Percentiles rank a stretch among this genome's conserved stretches.
Evolutionary conservation across 2,113 vertebrate species (phyloP).

Genomic region (Psittacula cyanocephala): DNA sequence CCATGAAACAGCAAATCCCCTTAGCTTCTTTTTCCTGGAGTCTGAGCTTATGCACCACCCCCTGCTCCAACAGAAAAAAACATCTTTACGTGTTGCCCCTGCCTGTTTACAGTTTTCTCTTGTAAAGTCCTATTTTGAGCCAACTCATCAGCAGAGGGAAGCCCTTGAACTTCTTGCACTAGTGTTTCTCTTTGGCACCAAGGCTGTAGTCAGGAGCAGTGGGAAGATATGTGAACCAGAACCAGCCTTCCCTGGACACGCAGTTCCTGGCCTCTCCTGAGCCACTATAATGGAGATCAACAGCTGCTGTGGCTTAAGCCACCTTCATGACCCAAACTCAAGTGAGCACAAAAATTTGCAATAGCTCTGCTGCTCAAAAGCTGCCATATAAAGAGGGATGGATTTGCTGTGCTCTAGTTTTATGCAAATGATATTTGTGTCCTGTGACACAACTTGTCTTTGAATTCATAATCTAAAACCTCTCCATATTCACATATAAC

Average conservation of each 20-base stretch:
- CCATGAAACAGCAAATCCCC: background rate
- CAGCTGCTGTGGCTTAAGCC: background rate
- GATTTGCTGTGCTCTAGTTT: background rate
- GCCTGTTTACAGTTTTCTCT: background rate
- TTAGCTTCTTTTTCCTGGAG: background rate
- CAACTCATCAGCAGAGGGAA: background rate
- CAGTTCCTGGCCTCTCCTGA: background rate
- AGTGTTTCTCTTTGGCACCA: background rate
- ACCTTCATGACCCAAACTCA: background rate
- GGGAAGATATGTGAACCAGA: background rate
- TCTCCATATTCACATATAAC: background rate
- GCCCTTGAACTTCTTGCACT: background rate
- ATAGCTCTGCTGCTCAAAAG: background rate
- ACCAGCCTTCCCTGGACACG: background rate
- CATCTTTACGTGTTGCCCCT: background rate
- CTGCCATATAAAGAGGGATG: background rate
- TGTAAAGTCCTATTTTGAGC: background rate
- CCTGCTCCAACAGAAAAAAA: background rate
- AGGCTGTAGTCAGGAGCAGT: background rate
- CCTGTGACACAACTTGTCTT: background rate
- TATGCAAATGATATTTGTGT: background rate
- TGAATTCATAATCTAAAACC: conserved; percentile 16
- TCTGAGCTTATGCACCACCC: background rate
- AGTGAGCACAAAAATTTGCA: background rate
- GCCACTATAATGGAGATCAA: background rate